Percentiles rank a stretch among this genome's conserved stretches.
Conservation (phyloP, 2,888 invertebrate genomes). For the Macrophya annulata region DNA sequence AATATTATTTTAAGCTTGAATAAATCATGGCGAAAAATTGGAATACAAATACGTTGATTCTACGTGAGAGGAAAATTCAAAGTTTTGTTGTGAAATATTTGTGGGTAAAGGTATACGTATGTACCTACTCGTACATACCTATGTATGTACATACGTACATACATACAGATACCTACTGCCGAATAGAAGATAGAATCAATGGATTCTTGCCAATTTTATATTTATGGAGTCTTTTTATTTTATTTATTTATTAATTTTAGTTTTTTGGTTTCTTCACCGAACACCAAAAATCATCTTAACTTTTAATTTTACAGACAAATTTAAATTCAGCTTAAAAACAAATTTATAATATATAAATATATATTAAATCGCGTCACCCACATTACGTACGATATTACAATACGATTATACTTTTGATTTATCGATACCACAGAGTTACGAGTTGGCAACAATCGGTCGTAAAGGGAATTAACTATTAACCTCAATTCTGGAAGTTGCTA, state of each 20-base stretch:
- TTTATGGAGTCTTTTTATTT: neutral
- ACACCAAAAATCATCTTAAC: neutral
- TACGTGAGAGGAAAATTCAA: conserved; percentile 27
- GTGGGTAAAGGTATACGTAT: neutral
- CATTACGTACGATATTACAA: neutral
- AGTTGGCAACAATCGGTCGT: conserved; percentile 38
- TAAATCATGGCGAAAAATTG: conserved; percentile 36
- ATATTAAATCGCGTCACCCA: neutral
- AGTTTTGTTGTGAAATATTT: conserved; percentile 37
- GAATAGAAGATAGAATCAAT: neutral
- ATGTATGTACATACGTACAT: too few relatives aligned
- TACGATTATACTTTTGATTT: conserved; percentile 40
- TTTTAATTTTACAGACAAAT: neutral
- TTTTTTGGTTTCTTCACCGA: neutral
- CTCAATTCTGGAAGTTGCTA: conserved; percentile 7
- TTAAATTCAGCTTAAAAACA: neutral
- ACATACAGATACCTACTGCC: neutral
- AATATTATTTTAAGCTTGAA: conserved; percentile 36
- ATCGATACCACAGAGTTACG: conserved; percentile 29
- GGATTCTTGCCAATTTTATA: conserved; percentile 34
- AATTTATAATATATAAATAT: neutral
- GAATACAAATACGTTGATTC: conserved; percentile 48
- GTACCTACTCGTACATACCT: neutral
- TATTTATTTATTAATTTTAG: too few relatives aligned
- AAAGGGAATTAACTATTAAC: conserved; percentile 32